Percentiles rank a stretch among this genome's conserved stretches.
These are phyloP conservation scores for Trichogramma evanescens DNA, from an alignment of 2,888 invertebrate genomes.

Conservation along the genomic window DNA sequence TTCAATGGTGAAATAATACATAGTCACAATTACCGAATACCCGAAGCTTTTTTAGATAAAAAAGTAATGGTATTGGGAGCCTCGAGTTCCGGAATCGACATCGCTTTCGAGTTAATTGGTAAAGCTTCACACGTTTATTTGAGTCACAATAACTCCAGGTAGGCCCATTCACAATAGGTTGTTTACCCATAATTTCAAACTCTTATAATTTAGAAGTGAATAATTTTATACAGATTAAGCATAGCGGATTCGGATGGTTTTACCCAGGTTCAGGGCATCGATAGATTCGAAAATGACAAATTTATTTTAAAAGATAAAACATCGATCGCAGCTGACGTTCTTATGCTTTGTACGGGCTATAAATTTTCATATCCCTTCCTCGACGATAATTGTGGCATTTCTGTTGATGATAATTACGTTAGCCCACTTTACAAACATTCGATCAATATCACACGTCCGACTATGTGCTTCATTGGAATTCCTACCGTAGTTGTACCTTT, in stretches of 20 bases:
- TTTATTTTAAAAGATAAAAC: conserved; percentile 55
- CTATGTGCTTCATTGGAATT: conserved; percentile 71
- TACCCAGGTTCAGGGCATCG: conserved; percentile 3
- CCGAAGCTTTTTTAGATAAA: conserved; percentile 54
- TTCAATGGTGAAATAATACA: conserved; percentile 60
- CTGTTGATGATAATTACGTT: conserved; percentile 53
- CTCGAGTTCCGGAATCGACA: conserved; percentile 68
- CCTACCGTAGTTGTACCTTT: conserved; percentile 62
- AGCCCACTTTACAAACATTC: conserved; percentile 70
- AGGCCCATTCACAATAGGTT: neutral
- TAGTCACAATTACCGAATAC: conserved; percentile 67
- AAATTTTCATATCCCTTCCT: conserved; percentile 66
- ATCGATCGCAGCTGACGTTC: conserved; percentile 55
- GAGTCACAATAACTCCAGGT: conserved; percentile 52
- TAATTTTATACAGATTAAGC: neutral
- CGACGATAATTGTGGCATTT: conserved; percentile 56
- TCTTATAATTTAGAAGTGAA: too few relatives aligned
- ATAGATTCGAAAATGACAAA: conserved; percentile 3
- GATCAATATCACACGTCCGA: conserved; percentile 66
- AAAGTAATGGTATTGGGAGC: conserved; percentile 65
- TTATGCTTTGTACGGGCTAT: conserved; percentile 73
- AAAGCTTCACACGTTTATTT: conserved; percentile 51
- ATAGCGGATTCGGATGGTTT: neutral
- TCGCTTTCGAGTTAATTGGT: conserved; percentile 59
- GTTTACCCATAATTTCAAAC: too few relatives aligned